Base-by-base conservation (phyloP, 2,797 vertebrate genomes). In the Aselliscus stoliczkanus region DNA sequence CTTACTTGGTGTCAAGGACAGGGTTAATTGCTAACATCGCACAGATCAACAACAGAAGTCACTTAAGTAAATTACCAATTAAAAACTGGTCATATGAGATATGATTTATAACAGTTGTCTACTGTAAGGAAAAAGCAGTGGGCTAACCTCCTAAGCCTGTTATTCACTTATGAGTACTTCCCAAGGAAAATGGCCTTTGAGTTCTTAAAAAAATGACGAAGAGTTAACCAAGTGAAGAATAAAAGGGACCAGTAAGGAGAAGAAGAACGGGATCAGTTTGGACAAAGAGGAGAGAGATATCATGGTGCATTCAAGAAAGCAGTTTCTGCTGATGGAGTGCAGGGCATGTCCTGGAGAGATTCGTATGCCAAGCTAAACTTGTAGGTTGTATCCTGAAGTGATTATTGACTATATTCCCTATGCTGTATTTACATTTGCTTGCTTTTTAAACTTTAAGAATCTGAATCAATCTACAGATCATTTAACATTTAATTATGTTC, bases 11-110 rank as follows among this genome's bases (percentile, higher is more conserved):
- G 42, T 89, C 69, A 92, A 23, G 14, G 42, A 54, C 14, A 39
- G n/a, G 25, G 50, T 77, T 95, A 86, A 89, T n/a, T 50, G 76
- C 37, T 90, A 52, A 83, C 29, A 90, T 94, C 44, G 86, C 75
- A 81, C 25, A 82, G 25, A 85, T 58, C 39, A 89, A 65, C 47
- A 79, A 39, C 13, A 88, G 67, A 67, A 42, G 81, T 62, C 50
- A 86, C 21, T 42, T 77, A 56, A 90, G n/a, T 25, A 89, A 80
- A 81, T 92, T 52, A 64, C 50, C n/a, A 88, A 7, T 72, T 93
- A 60, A 94, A 86, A 77, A 13, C 54, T 34, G 29, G 29, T n/a
- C 44, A 31, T 62, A 58, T 34, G 18, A 89, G 60, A 31, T 70
- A 47, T 69, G 37, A 87, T 44, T 92, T 69, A 60, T 82, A 67